Evolutionary conservation across 2,888 invertebrate species (phyloP).

Genomic region (Diarsia rubi): DNA sequence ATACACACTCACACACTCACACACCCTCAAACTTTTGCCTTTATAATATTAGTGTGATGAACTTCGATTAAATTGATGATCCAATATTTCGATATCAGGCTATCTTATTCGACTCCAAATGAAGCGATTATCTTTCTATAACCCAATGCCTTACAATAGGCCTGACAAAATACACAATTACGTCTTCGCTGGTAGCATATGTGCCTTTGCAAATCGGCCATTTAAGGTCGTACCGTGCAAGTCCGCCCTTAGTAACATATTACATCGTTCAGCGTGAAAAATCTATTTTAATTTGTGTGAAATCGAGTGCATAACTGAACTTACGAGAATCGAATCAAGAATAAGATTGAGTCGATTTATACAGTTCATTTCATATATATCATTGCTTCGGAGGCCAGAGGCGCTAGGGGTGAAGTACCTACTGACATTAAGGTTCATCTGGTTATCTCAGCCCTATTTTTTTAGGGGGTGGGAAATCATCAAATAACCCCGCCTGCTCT

Average conservation of each 20-base stretch:
- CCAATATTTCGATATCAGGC: neutral
- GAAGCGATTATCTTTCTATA: conserved; percentile 7
- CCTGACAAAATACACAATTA: conserved; percentile 45
- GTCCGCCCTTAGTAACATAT: conserved; percentile 52
- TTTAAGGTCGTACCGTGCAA: conserved; percentile 39
- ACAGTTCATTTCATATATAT: conserved; percentile 52
- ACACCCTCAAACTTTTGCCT: too few relatives aligned
- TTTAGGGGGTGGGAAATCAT: too few relatives aligned
- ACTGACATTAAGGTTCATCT: conserved; percentile 16
- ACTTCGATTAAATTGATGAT: neutral
- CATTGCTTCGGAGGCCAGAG: conserved; percentile 47
- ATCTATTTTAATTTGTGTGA: conserved; percentile 66
- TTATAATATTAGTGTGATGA: too few relatives aligned
- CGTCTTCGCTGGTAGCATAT: conserved; percentile 10
- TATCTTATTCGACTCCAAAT: neutral
- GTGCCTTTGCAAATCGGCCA: conserved; percentile 34
- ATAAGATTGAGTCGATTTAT: conserved; percentile 60
- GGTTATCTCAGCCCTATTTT: neutral
- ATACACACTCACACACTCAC: too few relatives aligned
- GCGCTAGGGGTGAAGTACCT: conserved; percentile 28
- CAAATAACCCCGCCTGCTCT: too few relatives aligned
- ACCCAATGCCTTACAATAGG: conserved; percentile 9
- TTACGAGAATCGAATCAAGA: conserved; percentile 62
- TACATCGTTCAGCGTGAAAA: conserved; percentile 58
- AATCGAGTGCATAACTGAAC: conserved; percentile 62